Evolutionary conservation across 2,888 invertebrate species (phyloP), one percentile per base, ranked within the genome.

Genomic region (Netelia melanura): DNA sequence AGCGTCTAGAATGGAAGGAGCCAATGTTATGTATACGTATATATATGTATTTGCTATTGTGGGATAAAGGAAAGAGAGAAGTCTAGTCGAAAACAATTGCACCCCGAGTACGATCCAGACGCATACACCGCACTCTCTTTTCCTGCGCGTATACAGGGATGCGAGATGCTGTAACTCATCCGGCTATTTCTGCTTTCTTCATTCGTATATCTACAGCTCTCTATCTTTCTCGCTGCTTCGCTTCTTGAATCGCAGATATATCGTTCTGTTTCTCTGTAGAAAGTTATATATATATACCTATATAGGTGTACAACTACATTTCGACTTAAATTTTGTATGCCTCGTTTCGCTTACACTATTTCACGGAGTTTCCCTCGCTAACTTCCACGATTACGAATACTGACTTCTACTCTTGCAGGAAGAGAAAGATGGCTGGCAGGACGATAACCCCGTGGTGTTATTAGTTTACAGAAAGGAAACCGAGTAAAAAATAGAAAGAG

Each of bases 81-180:
- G 88, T 89, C 90, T 89, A 88, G 88, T 88, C 89, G 90, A 89
- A 90, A 90, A 90, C 89, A 90, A 90, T 90, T 86, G 86, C 84
- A 74, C 86, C 76, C 25, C 56, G 23, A 74, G 82, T 83, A 84
- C 82, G 80, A 80, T 58, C 70, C 76, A 84, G 77, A 84, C 61
- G 38, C 65, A 25, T 30, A 52, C 10, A 48, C 44, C 17, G 38
- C 17, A 64, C 75, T 64, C 54, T 61, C 30, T 54, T 75, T 74
- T 71, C 25, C 52, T 17, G 25, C 17, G 62, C 43, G 10, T 21
- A 17, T 23, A 58, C 17, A 58, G 21, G 9, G 9, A 38, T 21
- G 68, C 30, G 83, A 67, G 76, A 84, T 86, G 83, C 86, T 77
- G 86, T 88, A 87, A 89, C 86, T 90, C 86, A 90, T 89, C 74